phyloP scores from a whole-genome alignment of 2,797 vertebrate species.

The Clarias laeviceps region DNA sequence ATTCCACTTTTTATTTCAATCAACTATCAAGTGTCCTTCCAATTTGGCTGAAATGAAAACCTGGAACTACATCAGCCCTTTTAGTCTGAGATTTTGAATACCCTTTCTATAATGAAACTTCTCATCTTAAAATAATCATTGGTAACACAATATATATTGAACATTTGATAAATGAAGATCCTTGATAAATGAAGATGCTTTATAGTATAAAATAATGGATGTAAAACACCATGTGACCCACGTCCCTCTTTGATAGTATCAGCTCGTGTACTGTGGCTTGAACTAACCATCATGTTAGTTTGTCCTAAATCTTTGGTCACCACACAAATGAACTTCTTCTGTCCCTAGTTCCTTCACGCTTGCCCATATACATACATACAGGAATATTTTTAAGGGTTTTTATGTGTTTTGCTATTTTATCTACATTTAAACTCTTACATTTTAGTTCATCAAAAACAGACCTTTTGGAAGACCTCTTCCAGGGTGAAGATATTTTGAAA shows the following conservation, averaged over 20 bases:
- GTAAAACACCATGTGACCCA: not conserved
- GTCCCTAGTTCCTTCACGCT: not conserved
- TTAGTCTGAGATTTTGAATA: not conserved
- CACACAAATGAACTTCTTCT: not conserved
- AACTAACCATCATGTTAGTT: not conserved
- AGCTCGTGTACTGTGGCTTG: not conserved
- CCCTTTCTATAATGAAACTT: not conserved
- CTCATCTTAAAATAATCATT: no score
- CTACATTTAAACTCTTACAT: no score
- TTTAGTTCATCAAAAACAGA: no score
- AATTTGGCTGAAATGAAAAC: not conserved
- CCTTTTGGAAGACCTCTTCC: no score
- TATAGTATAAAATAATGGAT: not conserved
- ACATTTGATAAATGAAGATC: no score
- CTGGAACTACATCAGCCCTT: not conserved
- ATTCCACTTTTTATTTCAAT: no score
- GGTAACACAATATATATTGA: no score
- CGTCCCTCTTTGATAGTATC: not conserved
- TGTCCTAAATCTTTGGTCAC: not conserved
- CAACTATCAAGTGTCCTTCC: not conserved
- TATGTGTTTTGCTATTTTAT: no score
- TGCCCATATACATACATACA: no score
- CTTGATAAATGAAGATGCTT: not conserved
- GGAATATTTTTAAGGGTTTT: no score
- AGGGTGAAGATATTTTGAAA: no score